Evolutionary conservation across 1,140 invertebrate genomes (phyloP), one percentile per base, ranked within the genome.

Genomic region (Arctopsyche grandis): DNA sequence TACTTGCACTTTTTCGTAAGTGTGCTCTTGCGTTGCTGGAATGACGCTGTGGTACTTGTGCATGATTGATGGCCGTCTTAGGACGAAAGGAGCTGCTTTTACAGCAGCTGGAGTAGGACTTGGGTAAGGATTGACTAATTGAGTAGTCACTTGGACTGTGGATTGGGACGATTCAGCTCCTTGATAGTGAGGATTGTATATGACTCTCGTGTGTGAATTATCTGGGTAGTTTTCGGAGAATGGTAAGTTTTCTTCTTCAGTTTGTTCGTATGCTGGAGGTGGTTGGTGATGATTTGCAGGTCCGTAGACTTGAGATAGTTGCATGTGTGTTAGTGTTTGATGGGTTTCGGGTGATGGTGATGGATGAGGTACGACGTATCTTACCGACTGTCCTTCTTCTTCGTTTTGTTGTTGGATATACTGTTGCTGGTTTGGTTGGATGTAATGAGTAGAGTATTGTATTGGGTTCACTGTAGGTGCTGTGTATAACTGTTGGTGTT

Each of bases 191-290:
- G 44, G 77, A 78, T 79, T 79, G 71, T 83, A 83, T 60, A 84
- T 81, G 0, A 85, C 84, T 79, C 78, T 78, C 0, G 85, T 85
- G 48, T 85, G 85, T 12, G 75, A 77, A 44, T 83, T 75, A 77
- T 82, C 82, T 7, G 84, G 84, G 80, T 85, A 85, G 46, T 85
- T 85, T 79, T 85, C 84, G 58, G 83, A 80, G n/a, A 84, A 83
- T 9, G 81, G 71, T 43, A 84, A 77, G 7, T 79, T 66, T 38
- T 83, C 79, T 56, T 82, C 80, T 58, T 78, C 78, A 1, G 16
- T n/a, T 24, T 69, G 75, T 52, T 81, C 73, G 78, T 81, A 78
- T 58, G 66, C 14, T 69, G 43, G 56, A 16, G 70, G n/a, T 56
- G 63, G 12, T 74, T 52, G 56, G 16, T 82, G 77, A 56, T 80